These are phyloP conservation scores for Aphyosemion australe DNA, from an alignment of 2,113 vertebrate species.

Conservation along the genomic window DNA sequence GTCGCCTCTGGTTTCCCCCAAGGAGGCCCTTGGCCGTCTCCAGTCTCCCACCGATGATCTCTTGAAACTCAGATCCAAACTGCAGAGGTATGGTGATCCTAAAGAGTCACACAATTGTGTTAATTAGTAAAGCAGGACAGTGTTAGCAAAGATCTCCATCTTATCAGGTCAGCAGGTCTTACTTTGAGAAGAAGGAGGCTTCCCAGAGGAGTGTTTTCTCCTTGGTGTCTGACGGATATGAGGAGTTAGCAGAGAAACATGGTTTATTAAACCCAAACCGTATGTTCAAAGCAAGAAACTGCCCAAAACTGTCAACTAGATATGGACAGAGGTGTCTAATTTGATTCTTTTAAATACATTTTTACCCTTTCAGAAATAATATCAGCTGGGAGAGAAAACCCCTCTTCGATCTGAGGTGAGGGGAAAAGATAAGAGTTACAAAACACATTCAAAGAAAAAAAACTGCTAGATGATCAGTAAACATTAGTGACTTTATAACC, in stretches of 20 bases:
- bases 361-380: conserved; percentile 81
- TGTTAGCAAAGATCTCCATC: not conserved
- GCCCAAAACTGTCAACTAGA: not conserved
- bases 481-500: not conserved
- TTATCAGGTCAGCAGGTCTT: conserved; percentile 56
- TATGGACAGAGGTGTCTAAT: not conserved
- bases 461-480: not conserved
- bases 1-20: conserved; percentile 63
- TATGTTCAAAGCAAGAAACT: not conserved
- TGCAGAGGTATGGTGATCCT: conserved; percentile 90
- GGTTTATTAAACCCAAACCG: not conserved
- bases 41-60: conserved; percentile 78
- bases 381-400: conserved; percentile 78
- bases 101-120: not conserved
- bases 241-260: not conserved
- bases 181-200: conserved; percentile 86
- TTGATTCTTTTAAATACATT: not conserved
- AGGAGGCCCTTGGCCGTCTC: conserved; percentile 78
- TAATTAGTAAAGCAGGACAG: not conserved
- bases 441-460: not conserved
- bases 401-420: conserved; percentile 80
- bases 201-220: conserved; percentile 76
- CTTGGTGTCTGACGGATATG: conserved; percentile 77
- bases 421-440: conserved; percentile 3
- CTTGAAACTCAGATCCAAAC: conserved; percentile 78